phyloP scores from a whole-genome alignment of 2,797 vertebrate genomes.

The Etheostoma perlongum region DNA sequence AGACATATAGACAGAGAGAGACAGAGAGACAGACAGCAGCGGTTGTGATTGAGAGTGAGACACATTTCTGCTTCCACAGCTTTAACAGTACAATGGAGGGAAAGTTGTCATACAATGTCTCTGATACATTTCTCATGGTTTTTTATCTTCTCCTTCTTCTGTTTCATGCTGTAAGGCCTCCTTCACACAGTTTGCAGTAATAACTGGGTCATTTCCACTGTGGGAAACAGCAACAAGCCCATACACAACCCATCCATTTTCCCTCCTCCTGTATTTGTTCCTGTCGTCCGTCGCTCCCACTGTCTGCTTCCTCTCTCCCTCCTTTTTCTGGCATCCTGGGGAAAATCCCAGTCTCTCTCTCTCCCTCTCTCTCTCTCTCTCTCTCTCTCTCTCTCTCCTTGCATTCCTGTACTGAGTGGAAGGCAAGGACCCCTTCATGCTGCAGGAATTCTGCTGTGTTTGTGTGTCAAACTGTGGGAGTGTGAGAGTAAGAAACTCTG shows the following conservation, averaged over 20 bases:
- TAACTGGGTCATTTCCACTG: slow-evolving; percentile 80
- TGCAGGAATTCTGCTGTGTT: slow-evolving; percentile 59
- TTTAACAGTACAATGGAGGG: not conserved
- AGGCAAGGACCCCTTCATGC: slow-evolving; percentile 52
- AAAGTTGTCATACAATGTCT: slow-evolving; percentile 27
- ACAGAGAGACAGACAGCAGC: slow-evolving; percentile 11
- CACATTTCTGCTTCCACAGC: slow-evolving; percentile 16
- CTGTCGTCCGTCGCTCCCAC: slow-evolving; percentile 77
- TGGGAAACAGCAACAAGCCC: slow-evolving; percentile 76
- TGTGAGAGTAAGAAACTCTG: slow-evolving; percentile 59
- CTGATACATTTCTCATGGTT: slow-evolving; percentile 33
- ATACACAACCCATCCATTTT: slow-evolving; percentile 77
- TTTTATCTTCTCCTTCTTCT: slow-evolving; percentile 28
- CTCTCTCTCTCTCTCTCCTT: slow-evolving; percentile 28
- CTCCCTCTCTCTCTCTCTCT: slow-evolving; percentile 18
- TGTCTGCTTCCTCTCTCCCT: slow-evolving; percentile 80
- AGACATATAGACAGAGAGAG: slow-evolving; percentile 15
- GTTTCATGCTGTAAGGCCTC: slow-evolving; percentile 30
- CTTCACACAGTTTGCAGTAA: slow-evolving; percentile 51
- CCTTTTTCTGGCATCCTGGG: slow-evolving; percentile 76
- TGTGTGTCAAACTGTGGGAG: slow-evolving; percentile 40
- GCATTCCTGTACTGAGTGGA: slow-evolving; percentile 67
- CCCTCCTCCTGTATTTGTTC: slow-evolving; percentile 83
- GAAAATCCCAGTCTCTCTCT: slow-evolving; percentile 76
- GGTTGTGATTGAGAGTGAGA: slow-evolving; percentile 18